A percentile compares a stretch with the other conserved stretches of the same genome.
Evolutionary conservation across 2,797 vertebrate genomes (phyloP).

Genomic region (Chelon auratus): DNA sequence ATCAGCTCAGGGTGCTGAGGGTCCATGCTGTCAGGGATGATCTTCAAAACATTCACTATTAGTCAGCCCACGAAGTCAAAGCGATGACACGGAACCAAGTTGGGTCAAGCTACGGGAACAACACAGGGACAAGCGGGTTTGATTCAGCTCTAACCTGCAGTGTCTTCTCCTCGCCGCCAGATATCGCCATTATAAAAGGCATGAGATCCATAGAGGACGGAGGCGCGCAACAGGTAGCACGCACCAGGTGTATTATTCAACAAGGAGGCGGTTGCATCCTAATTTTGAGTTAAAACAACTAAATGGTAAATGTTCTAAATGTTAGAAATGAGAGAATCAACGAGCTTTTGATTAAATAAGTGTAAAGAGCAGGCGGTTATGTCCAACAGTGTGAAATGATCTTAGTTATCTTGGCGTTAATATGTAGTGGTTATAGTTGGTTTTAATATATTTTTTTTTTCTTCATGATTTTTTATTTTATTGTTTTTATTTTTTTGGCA

Average conservation of each 20-base stretch:
- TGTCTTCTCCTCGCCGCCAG: slow-evolving; percentile 43
- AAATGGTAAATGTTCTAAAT: too few species aligned
- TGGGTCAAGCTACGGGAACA: slow-evolving; percentile 57
- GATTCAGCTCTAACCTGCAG: background rate
- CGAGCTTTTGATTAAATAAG: too few species aligned
- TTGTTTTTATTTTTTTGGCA: slow-evolving; percentile 6
- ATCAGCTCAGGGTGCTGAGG: slow-evolving; percentile 46
- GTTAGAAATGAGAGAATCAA: background rate
- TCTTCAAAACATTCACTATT: fast-evolving
- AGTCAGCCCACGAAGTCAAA: background rate
- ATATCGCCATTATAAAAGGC: slow-evolving; percentile 76
- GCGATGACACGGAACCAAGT: fast-evolving
- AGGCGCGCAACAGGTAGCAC: slow-evolving; percentile 19
- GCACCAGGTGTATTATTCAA: background rate
- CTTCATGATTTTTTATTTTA: background rate
- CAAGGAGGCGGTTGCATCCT: background rate
- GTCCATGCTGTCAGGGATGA: slow-evolving; percentile 55
- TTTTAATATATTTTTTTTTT: background rate
- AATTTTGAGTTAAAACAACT: background rate
- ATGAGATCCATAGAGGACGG: background rate
- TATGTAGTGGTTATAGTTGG: background rate
- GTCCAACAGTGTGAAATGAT: background rate
- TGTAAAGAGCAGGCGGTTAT: too few species aligned
- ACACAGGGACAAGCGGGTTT: slow-evolving; percentile 27
- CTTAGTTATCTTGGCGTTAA: background rate